Base-by-base conservation (phyloP, 2,797 vertebrate genomes). In the Anomalospiza imberbis region DNA sequence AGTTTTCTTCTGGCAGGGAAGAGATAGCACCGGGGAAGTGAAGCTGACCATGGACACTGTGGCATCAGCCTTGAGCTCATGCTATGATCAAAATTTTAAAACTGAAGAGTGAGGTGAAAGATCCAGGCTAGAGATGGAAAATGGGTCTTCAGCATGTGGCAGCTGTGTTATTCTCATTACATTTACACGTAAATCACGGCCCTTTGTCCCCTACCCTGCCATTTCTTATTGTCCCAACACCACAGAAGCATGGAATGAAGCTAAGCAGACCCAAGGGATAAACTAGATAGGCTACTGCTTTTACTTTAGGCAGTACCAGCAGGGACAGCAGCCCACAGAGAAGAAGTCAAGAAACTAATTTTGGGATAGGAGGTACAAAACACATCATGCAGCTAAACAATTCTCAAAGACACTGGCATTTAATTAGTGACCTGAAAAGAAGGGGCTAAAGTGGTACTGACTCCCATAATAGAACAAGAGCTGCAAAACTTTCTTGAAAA, bases 401-500 rank as follows among this genome's bases (percentile, higher is more conserved):
- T 68, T 93, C 77, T 81, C 62, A 91, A 72, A 81, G 50, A 45
- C 42, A 63, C 28, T 76, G 78, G 34, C 78, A 77, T 92, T 79
- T 93, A 91, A 92, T 91, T 89, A 91, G 87, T 91, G 78, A 82
- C 57, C 73, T 68, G 70, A 85, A 96, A 95, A 86, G 36, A 84
- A 94, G 50, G 8, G 36, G 36, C 54, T 88, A 70, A 89, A 96
- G 92, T 40, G 31, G 62, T 51, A 86, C 45, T 54, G 90, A 57
- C 44, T 95, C 72, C 81, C 26, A 51, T 1, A 45, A 47, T 31
- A 66, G 65, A 85, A 81, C 5, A 71, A 29, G 74, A 88, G 6
- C 60, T 60, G 22, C 50, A 88, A 83, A 88, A 40, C 21, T 51
- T 72, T 79, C 87, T 78, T 75, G 36, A 67, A 88, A 93, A 50